Evolutionary conservation across 2,113 vertebrate species (phyloP).

Genomic region (Hipposideros armiger): DNA sequence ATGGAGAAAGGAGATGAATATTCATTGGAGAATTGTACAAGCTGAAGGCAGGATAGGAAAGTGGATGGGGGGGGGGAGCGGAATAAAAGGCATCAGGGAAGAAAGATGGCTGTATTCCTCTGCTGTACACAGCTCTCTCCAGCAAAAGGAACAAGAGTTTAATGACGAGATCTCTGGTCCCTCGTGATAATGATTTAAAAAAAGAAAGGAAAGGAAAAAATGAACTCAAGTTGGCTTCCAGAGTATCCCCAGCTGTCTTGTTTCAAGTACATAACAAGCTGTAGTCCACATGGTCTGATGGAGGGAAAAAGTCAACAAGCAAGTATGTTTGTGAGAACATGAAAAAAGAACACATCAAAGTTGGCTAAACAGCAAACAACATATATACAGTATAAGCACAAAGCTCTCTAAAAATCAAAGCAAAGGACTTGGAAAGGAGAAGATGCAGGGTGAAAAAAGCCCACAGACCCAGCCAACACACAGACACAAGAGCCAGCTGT

Average conservation of each 20-base stretch:
- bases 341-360: background rate
- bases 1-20: background rate
- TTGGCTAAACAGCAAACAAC: background rate
- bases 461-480: background rate
- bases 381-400: background rate
- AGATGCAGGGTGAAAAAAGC: background rate
- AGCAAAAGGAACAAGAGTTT: background rate
- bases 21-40: background rate
- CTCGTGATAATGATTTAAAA: background rate
- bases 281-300: background rate
- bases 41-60: background rate
- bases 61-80: rapidly evolving
- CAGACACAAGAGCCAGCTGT: background rate
- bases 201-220: background rate
- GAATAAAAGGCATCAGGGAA: background rate
- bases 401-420: constrained; percentile 30
- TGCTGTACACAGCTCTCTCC: background rate
- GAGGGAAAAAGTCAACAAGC: background rate
- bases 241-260: constrained; percentile 3
- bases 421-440: background rate
- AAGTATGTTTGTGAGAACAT: background rate
- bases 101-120: background rate
- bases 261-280: background rate
- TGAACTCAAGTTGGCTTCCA: constrained; percentile 36
- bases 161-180: constrained; percentile 24